Evolutionary conservation across 2,888 invertebrate genomes (phyloP).

Genomic region (Caenorhabditis sp.): DNA sequence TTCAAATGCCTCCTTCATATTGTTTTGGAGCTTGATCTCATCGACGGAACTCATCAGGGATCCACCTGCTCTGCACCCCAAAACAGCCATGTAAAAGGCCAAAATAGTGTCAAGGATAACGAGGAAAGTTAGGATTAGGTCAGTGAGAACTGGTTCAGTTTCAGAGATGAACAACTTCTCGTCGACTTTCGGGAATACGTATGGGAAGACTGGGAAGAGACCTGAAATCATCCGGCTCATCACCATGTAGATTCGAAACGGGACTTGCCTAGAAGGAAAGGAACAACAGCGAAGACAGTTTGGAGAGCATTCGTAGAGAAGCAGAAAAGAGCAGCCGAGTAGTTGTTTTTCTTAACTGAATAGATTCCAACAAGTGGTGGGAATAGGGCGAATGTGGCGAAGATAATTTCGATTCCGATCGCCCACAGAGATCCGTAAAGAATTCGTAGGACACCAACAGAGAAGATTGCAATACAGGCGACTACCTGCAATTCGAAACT

Average conservation of each 20-base stretch:
- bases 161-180: constrained; percentile 37
- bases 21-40: constrained; percentile 51
- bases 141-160: constrained; percentile 44
- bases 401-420: constrained; percentile 62
- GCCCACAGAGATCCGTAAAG: constrained; percentile 60
- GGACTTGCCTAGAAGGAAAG: constrained; percentile 58
- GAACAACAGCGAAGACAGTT: constrained; percentile 50
- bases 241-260: neutral
- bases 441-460: constrained; percentile 54
- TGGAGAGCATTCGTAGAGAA: constrained; percentile 51
- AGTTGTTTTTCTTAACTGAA: constrained; percentile 53
- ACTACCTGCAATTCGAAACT: constrained; percentile 35
- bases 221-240: constrained; percentile 32
- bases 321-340: constrained; percentile 56
- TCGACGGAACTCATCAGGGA: constrained; percentile 52
- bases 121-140: constrained; percentile 45
- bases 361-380: constrained; percentile 59
- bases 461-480: constrained; percentile 55
- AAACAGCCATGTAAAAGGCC: constrained; percentile 38
- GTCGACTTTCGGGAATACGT: constrained; percentile 58
- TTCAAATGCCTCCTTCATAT: constrained; percentile 64
- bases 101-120: constrained; percentile 43
- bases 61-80: constrained; percentile 55
- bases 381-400: constrained; percentile 54
- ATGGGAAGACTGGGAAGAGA: constrained; percentile 63